Conservation (phyloP, 1,140 invertebrate genomes). For the Ostrea denselamellosa region DNA sequence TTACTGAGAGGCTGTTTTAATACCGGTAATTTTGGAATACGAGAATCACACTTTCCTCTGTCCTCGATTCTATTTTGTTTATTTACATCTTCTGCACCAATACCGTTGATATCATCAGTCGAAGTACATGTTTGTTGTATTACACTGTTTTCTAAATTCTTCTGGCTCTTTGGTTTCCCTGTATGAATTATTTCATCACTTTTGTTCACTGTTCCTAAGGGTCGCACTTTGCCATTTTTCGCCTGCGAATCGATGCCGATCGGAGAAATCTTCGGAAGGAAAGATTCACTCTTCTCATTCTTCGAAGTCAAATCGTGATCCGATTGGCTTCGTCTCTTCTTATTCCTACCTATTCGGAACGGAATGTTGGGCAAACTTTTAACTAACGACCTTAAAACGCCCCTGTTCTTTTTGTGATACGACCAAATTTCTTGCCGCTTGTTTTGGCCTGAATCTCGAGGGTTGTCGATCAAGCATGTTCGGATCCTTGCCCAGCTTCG, state of each 20-base stretch:
- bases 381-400: conserved; percentile 54
- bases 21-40: background rate
- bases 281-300: conserved; percentile 8
- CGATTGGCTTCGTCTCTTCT: conserved; percentile 13
- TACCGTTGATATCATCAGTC: background rate
- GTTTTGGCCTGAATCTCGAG: conserved; percentile 48
- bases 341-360: conserved; percentile 48
- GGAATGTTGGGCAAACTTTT: conserved; percentile 57
- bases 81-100: background rate
- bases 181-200: conserved; percentile 25
- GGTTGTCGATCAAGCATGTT: conserved; percentile 56
- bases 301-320: conserved; percentile 19
- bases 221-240: conserved; percentile 38
- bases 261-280: conserved; percentile 49
- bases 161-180: background rate
- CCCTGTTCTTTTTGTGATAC: conserved; percentile 53
- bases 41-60: background rate
- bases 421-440: conserved; percentile 55
- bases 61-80: background rate
- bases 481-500: conserved; percentile 48
- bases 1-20: conserved; percentile 29
- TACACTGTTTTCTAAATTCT: conserved; percentile 10
- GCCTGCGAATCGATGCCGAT: conserved; percentile 20
- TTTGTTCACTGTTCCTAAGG: conserved; percentile 43
- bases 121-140: background rate